These are phyloP conservation scores for Agonum fuliginosum DNA, from an alignment of 2,888 invertebrate species.

Conservation along the genomic window DNA sequence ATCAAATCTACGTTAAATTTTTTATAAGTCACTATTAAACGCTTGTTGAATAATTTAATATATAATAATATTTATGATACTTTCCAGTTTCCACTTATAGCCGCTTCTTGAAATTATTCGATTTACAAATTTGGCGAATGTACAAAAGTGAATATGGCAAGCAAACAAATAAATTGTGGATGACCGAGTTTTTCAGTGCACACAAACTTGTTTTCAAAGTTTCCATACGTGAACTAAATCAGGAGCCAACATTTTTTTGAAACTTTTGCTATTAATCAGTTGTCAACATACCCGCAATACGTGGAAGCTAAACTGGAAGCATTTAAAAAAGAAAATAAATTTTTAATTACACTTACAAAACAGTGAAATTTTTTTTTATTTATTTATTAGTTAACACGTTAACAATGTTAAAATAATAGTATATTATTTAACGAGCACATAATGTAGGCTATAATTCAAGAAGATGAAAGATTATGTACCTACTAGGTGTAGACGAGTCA, in stretches of 20 bases:
- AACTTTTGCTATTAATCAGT: neutral
- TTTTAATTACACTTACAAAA: neutral
- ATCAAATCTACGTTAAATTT: no score
- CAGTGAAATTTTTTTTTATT: no score
- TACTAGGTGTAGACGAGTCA: no score
- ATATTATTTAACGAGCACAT: no score
- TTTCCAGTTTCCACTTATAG: no score
- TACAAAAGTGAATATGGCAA: conserved; percentile 37
- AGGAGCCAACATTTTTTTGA: neutral
- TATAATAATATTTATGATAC: no score
- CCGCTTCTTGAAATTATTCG: neutral
- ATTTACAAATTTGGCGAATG: conserved; percentile 32
- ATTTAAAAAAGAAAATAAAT: neutral
- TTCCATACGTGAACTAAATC: conserved; percentile 1
- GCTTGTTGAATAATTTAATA: no score
- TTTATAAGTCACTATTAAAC: no score
- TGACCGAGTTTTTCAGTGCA: conserved; percentile 21
- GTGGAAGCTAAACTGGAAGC: neutral
- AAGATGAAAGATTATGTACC: no score
- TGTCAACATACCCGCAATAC: neutral
- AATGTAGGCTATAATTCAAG: no score
- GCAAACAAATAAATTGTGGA: conserved; percentile 30
- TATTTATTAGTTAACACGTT: no score
- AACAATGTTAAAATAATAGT: no score
- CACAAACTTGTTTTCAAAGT: conserved; percentile 8